These are phyloP conservation scores for Trimorus sp. DNA, from an alignment of 2,888 invertebrate genomes.

Conservation along the genomic window DNA sequence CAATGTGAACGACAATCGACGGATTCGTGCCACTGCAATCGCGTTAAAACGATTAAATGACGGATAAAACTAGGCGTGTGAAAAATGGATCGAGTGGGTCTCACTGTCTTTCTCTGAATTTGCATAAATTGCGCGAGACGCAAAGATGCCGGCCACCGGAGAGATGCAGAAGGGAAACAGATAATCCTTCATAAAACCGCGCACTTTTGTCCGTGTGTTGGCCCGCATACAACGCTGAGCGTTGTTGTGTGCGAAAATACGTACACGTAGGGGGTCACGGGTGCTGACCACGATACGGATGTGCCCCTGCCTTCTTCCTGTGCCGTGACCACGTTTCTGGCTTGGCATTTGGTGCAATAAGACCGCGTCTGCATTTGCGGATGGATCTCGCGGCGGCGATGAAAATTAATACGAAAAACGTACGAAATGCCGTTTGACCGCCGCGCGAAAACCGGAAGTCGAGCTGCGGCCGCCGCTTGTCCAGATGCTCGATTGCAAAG, in stretches of 20 bases:
- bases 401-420: constrained; percentile 10
- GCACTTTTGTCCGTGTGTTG: constrained; percentile 58
- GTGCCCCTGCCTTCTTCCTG: constrained; percentile 82
- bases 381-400: constrained; percentile 66
- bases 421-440: constrained; percentile 21
- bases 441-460: constrained; percentile 57
- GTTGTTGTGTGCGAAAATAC: constrained; percentile 65
- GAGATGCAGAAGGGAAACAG: constrained; percentile 69
- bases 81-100: constrained; percentile 35
- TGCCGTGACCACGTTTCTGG: constrained; percentile 76
- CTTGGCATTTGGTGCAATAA: constrained; percentile 77
- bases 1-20: too few relatives aligned
- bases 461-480: constrained; percentile 27
- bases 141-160: constrained; percentile 37
- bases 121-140: constrained; percentile 52
- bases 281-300: constrained; percentile 81
- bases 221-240: constrained; percentile 10
- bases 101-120: constrained; percentile 47
- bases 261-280: constrained; percentile 80
- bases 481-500: constrained; percentile 48
- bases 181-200: constrained; percentile 79
- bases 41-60: constrained; percentile 2
- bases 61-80: constrained; percentile 24
- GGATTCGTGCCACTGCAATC: not conserved
- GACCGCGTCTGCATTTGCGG: constrained; percentile 74